Evolutionary conservation across 1,140 invertebrate species (phyloP), one percentile per base, ranked within the genome.

Genomic region (Tyrophagus putrescentiae): DNA sequence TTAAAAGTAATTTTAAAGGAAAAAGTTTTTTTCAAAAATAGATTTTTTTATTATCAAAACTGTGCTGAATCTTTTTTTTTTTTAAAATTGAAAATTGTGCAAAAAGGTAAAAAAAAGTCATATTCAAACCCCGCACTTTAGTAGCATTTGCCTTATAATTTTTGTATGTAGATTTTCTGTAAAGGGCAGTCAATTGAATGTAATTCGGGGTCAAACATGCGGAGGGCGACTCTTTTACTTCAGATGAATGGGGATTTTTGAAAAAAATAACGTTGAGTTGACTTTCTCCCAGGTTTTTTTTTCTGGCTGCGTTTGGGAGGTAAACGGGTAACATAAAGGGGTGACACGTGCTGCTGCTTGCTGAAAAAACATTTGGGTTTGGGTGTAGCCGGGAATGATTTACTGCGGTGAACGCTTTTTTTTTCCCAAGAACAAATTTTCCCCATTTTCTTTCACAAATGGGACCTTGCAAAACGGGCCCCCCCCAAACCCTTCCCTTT

Each of bases 371-470:
- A n/a, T n/a, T n/a, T n/a, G n/a, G n/a, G n/a, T n/a, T n/a, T n/a
- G n/a, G n/a, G n/a, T n/a, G n/a, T n/a, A n/a, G n/a, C n/a, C n/a
- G n/a, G n/a, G n/a, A n/a, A n/a, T n/a, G n/a, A n/a, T n/a, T n/a
- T n/a, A n/a, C n/a, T n/a, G n/a, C n/a, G n/a, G n/a, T n/a, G 39
- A 31, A 54, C 11, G 18, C 27, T 2, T 34, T 31, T 25, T 28
- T 7, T 54, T 54, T 54, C 9, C 52, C 52, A 32, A 31, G 52
- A 27, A 54, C 32, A 31, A 25, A 34, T 54, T 54, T 28, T 23
- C 52, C 52, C 32, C n/a, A 13, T 31, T 2, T 54, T 3, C 25
- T 42, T 5, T 4, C 6, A n/a, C 18, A 3, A 3, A 23, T 2
- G 18, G 41, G 3, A 4, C 18, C 1, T 42, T n/a, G 18, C 6